These are phyloP conservation scores for Aradophagus sp. DNA, from an alignment of 1,140 invertebrate species.

Conservation along the genomic window DNA sequence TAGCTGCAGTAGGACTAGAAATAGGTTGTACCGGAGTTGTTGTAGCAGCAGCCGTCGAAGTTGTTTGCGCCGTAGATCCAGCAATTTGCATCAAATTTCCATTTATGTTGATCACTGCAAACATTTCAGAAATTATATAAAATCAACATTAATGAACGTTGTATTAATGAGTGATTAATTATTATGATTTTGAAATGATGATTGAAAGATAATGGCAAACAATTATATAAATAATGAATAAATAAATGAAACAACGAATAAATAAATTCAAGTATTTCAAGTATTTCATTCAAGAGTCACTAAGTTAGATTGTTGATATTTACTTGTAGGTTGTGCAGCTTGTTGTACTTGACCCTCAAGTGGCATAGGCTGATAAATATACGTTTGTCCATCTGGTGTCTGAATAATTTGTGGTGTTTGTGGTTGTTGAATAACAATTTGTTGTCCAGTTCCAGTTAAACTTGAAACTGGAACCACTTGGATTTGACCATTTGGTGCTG, in stretches of 20 bases:
- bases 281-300: too few species aligned
- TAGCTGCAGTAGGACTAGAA: conserved; percentile 77
- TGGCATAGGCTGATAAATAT: conserved; percentile 89
- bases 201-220: too few species aligned
- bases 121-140: conserved; percentile 13
- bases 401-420: conserved; percentile 90
- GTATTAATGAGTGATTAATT: too few species aligned
- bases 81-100: conserved; percentile 83
- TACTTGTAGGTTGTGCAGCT: conserved; percentile 78
- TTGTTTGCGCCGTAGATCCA: conserved; percentile 70
- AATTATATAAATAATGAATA: neutral
- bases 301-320: too few species aligned
- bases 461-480: conserved; percentile 80
- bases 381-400: conserved; percentile 94
- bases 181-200: too few species aligned
- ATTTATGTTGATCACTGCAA: conserved; percentile 82
- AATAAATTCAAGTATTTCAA: too few species aligned
- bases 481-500: conserved; percentile 78
- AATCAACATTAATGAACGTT: neutral
- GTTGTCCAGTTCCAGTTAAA: conserved; percentile 75
- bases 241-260: conserved; percentile 25
- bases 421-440: conserved; percentile 78
- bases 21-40: conserved; percentile 73
- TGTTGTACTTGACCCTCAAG: conserved; percentile 78
- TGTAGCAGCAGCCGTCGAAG: conserved; percentile 73